These are phyloP conservation scores for Rhea americana DNA, from an alignment of 2,113 vertebrate genomes.

Conservation along the genomic window DNA sequence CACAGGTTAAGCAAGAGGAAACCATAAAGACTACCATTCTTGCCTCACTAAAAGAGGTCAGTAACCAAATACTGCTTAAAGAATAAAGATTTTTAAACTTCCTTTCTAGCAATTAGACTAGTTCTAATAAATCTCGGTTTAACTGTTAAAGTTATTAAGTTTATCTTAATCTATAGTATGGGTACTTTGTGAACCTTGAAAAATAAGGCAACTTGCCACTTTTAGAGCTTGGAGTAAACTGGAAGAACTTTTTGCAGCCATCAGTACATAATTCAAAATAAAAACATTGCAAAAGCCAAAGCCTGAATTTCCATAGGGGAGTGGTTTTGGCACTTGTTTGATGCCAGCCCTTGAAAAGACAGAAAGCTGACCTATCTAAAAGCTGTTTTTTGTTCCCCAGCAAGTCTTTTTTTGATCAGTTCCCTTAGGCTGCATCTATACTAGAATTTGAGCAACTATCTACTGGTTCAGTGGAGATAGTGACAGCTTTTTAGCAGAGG, in stretches of 20 bases:
- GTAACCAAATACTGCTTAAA: not conserved
- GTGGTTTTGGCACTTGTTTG: not conserved
- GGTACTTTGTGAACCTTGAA: not conserved
- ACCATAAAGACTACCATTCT: conserved; percentile 77
- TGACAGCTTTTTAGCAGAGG: not conserved
- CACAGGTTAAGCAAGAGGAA: conserved; percentile 83
- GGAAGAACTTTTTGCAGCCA: not conserved
- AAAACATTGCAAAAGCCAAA: not conserved
- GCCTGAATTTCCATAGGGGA: not conserved
- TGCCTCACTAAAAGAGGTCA: conserved; percentile 83
- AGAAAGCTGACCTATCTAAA: not conserved
- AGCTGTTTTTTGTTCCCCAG: not conserved
- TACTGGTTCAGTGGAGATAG: not conserved
- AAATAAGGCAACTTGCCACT: not conserved
- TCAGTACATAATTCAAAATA: not conserved
- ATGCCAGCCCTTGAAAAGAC: not conserved
- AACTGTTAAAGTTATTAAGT: not conserved
- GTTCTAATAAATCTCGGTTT: not conserved
- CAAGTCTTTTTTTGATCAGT: not conserved
- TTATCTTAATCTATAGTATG: not conserved
- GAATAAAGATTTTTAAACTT: not conserved
- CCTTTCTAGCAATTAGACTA: not conserved
- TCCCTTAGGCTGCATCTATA: not conserved
- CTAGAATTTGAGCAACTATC: no score
- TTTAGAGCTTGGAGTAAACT: not conserved